Evolutionary conservation across 2,113 vertebrate species (phyloP).

Genomic region (Albula glossodonta): DNA sequence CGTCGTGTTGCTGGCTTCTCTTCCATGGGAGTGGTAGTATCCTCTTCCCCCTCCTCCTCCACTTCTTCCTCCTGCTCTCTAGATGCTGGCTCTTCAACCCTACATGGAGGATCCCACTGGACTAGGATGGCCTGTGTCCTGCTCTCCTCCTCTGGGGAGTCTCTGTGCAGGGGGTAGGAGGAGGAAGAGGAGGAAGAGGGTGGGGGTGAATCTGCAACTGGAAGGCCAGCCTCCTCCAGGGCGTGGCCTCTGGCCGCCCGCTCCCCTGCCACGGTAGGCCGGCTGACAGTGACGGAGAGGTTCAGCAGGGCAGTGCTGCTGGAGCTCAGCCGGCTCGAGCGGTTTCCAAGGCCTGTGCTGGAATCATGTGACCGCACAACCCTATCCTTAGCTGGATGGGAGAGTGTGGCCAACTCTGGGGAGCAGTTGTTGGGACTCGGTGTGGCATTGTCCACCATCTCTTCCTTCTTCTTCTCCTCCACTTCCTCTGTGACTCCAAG

Average conservation of each 20-base stretch:
- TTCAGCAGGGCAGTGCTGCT: not conserved
- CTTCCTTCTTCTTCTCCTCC: conserved; percentile 12
- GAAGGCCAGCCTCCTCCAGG: not conserved
- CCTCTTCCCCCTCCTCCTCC: not conserved
- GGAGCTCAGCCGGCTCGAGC: not conserved
- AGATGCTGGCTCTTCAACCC: not conserved
- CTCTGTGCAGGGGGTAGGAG: not conserved
- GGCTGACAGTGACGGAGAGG: too few relatives aligned
- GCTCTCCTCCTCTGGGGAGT: not conserved
- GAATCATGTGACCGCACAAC: not conserved
- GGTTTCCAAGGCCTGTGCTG: not conserved
- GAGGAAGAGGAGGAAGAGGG: not conserved
- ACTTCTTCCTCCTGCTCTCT: not conserved
- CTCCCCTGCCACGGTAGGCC: not conserved
- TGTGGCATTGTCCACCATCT: not conserved
- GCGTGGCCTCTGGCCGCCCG: not conserved
- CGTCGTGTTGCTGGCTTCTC: not conserved
- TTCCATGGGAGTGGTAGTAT: not conserved
- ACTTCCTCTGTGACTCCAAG: not conserved
- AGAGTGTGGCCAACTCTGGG: not conserved
- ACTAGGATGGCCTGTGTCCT: too few relatives aligned
- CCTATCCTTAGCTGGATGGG: not conserved
- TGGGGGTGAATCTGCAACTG: not conserved
- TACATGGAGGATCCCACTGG: not conserved
- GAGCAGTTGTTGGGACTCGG: not conserved